phyloP scores from a whole-genome alignment of 2,113 vertebrate species.

The Rafetus swinhoei region DNA sequence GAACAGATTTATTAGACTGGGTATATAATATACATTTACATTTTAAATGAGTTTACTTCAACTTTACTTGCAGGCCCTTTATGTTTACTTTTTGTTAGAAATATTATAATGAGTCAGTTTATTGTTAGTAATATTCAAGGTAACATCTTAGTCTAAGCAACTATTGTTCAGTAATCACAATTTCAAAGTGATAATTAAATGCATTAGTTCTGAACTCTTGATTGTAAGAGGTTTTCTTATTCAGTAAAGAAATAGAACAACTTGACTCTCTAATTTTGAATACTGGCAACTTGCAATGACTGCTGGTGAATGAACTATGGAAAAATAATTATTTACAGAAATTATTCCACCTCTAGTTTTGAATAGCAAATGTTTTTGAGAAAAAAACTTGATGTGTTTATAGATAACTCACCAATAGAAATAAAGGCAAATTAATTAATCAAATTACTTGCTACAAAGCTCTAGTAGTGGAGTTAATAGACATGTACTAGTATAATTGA shows the following conservation, averaged over 20 bases:
- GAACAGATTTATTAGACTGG: no score
- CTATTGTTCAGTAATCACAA: neutral
- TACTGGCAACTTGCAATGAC: neutral
- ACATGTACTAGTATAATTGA: neutral
- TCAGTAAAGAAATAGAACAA: neutral
- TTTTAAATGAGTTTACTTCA: no score
- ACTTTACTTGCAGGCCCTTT: no score
- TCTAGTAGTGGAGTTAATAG: neutral
- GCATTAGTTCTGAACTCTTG: neutral
- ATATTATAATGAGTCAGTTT: neutral
- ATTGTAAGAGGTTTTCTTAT: neutral
- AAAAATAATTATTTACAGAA: neutral
- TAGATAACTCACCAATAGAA: neutral
- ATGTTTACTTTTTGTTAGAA: no score
- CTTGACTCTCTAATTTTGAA: neutral
- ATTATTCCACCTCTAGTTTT: neutral
- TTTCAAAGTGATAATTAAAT: neutral
- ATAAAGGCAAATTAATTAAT: neutral
- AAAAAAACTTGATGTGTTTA: neutral
- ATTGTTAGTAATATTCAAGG: neutral
- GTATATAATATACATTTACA: no score
- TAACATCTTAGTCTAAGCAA: neutral
- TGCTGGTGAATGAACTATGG: neutral
- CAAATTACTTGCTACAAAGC: neutral
- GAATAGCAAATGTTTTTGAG: neutral